A percentile compares a stretch with the other conserved stretches of the same genome.
These are phyloP conservation scores for Synchiropus splendidus DNA, from an alignment of 2,113 vertebrate species.

Conservation along the genomic window DNA sequence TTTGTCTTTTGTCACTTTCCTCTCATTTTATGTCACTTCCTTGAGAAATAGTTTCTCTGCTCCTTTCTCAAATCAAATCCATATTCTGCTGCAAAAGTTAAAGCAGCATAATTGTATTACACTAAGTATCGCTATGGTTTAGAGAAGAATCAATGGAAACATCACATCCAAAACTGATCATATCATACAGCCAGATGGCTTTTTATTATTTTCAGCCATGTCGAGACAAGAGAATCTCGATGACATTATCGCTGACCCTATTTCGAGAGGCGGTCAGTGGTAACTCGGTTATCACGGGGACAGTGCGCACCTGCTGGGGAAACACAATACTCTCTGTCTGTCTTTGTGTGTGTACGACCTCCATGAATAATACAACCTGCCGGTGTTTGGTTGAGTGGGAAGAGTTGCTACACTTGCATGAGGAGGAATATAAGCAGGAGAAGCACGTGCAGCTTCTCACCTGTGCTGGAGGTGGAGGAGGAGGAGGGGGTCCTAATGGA, in stretches of 20 bases:
- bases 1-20: too few relatives aligned
- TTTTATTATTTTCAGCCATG: too few relatives aligned
- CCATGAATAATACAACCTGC: conserved; percentile 54
- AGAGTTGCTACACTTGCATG: conserved; percentile 17
- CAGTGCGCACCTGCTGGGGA: conserved; percentile 21
- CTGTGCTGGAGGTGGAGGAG: conserved; percentile 38
- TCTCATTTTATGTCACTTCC: too few relatives aligned
- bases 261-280: conserved; percentile 1
- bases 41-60: too few relatives aligned
- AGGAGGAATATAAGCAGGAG: not conserved
- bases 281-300: conserved; percentile 33
- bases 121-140: too few relatives aligned
- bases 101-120: too few relatives aligned
- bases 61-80: too few relatives aligned
- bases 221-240: too few relatives aligned
- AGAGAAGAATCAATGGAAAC: too few relatives aligned
- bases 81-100: too few relatives aligned
- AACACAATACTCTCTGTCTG: conserved; percentile 41
- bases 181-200: too few relatives aligned
- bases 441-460: conserved; percentile 33
- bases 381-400: conserved; percentile 31
- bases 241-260: not conserved
- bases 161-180: too few relatives aligned
- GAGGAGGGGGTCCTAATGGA: conserved; percentile 30
- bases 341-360: conserved; percentile 13